Conservation (phyloP, 2,888 invertebrate species). For the Plagodis pulveraria region DNA sequence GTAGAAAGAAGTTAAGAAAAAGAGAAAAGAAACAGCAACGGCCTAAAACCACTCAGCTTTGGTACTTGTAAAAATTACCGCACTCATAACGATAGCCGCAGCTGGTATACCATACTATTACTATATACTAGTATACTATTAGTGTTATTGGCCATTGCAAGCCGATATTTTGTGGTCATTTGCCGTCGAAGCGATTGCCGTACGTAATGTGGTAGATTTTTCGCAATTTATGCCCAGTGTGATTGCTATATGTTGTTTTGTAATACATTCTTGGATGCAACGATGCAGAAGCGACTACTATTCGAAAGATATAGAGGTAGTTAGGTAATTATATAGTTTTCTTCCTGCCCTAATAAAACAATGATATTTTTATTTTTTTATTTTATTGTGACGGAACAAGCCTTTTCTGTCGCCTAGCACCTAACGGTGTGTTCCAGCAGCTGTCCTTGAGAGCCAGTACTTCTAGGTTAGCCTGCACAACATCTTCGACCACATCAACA, state of each 20-base stretch:
- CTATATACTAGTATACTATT: conserved; percentile 39
- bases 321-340: too few species aligned
- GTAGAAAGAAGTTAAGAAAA: not conserved
- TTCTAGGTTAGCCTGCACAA: too few species aligned
- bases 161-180: conserved; percentile 65
- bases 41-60: conserved; percentile 2
- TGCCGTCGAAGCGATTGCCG: conserved; percentile 47
- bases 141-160: conserved; percentile 54
- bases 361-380: too few species aligned
- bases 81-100: conserved; percentile 5
- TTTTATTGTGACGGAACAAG: too few species aligned
- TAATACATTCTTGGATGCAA: conserved; percentile 3
- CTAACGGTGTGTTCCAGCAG: too few species aligned
- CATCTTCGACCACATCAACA: too few species aligned
- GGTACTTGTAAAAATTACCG: conserved; percentile 9
- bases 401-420: too few species aligned
- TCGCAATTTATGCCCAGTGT: conserved; percentile 35
- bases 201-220: conserved; percentile 44
- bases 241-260: conserved; percentile 8
- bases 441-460: too few species aligned
- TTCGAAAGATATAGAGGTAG: too few species aligned
- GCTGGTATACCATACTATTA: conserved; percentile 19
- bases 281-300: too few species aligned
- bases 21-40: not conserved
- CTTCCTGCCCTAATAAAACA: too few species aligned